A percentile compares a stretch with the other conserved stretches of the same genome.
These are phyloP conservation scores for Madoqua kirkii DNA, from an alignment of 2,113 vertebrate genomes.

Conservation along the genomic window DNA sequence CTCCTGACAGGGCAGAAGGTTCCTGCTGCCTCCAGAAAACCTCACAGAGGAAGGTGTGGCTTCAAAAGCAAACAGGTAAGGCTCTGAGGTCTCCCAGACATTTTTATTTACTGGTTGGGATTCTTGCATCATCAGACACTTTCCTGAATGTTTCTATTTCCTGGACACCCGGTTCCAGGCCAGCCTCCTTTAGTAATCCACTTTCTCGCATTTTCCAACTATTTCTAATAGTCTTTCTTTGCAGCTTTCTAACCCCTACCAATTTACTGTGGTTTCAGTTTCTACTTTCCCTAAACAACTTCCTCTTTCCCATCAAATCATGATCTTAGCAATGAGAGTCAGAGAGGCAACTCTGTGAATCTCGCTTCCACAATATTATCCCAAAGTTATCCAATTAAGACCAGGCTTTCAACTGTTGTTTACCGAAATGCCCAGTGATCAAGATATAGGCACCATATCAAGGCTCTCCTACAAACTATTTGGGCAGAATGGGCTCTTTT, in stretches of 20 bases:
- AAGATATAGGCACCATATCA: background rate
- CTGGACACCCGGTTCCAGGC: background rate
- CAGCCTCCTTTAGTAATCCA: background rate
- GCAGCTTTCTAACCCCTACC: background rate
- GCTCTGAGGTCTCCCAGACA: background rate
- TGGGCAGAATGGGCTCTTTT: background rate
- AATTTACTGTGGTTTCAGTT: background rate
- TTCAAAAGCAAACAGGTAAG: background rate
- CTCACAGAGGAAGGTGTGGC: background rate
- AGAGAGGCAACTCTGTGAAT: background rate
- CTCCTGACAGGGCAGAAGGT: background rate
- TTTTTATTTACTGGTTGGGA: background rate
- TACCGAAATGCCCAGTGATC: background rate
- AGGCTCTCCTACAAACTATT: background rate
- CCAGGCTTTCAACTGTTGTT: background rate
- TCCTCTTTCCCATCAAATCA: background rate
- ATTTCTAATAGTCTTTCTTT: background rate
- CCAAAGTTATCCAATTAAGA: background rate
- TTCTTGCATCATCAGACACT: background rate
- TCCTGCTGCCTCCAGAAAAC: background rate
- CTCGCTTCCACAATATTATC: background rate
- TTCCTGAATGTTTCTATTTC: background rate
- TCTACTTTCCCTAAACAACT: constrained; percentile 6
- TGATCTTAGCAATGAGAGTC: background rate
- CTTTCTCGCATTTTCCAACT: background rate